Evolutionary conservation across 2,888 invertebrate species (phyloP), one percentile per base, ranked within the genome.

Genomic region (Drosophila atroscutellata): DNA sequence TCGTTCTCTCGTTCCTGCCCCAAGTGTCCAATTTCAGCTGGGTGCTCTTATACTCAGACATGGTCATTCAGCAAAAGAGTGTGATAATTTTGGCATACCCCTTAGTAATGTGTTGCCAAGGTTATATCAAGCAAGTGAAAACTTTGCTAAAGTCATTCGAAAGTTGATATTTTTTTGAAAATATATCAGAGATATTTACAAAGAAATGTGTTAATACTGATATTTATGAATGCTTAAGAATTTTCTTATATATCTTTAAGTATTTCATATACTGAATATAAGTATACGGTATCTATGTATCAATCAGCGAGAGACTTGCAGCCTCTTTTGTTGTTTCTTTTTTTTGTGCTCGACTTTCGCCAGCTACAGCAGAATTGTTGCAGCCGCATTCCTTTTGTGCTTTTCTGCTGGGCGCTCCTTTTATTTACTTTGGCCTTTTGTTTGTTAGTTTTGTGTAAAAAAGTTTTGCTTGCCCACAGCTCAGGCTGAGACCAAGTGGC

Each of bases 391-490:
- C 62, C 68, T 77, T 77, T 74, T 74, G 66, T 75, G 58, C 51
- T 61, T 28, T 55, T 36, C 51, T 60, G 66, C 80, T 81, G 52
- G 63, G 57, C 56, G 68, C 66, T 81, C 57, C 60, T 67, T 77
- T 80, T 86, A 85, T 86, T 86, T 88, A 80, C 83, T 88, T 76
- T 88, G 75, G 74, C 74, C 81, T 67, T 88, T 87, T 86, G 85
- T 81, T 86, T 80, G 88, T 81, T 87, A 77, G 86, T 76, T 83
- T 76, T 85, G 74, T 66, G 72, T 72, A 64, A 76, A 85, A 85
- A 87, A 85, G 66, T 85, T 81, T 72, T 67, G 66, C 81, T 74
- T 73, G 62, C 11, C 70, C 73, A 77, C 51, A 61, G 66, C 55
- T 55, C 62, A 45, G 73, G 57, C 74, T 45, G 54, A 42, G 70